Conservation (phyloP, 2,888 invertebrate genomes). For the Leptopterna dolabrata region DNA sequence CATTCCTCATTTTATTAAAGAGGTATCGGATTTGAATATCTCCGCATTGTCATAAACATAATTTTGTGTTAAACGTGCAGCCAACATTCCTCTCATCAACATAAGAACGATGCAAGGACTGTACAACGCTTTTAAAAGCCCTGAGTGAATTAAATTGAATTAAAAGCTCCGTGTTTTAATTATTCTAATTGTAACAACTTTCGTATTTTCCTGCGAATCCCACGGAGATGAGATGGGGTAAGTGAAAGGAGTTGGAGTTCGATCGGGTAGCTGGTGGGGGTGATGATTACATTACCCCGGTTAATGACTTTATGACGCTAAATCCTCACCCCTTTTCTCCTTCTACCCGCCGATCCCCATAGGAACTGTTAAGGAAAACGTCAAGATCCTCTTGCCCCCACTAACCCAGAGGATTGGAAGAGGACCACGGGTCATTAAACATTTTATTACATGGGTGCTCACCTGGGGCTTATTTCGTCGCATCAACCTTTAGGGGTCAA, state of each 20-base stretch:
- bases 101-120: background rate
- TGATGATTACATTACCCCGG: slow-evolving; percentile 49
- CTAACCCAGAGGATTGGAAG: slow-evolving; percentile 33
- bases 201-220: background rate
- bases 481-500: slow-evolving; percentile 35
- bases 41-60: too few species aligned
- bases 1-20: too few species aligned
- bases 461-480: slow-evolving; percentile 47
- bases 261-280: background rate
- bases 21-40: too few species aligned
- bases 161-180: slow-evolving; percentile 32
- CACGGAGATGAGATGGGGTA: background rate
- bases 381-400: slow-evolving; percentile 34
- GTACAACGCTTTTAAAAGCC: background rate
- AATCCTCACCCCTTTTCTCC: background rate
- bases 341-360: background rate
- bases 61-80: too few species aligned
- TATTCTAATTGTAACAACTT: slow-evolving; percentile 26
- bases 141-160: slow-evolving; percentile 34
- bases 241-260: slow-evolving; percentile 13
- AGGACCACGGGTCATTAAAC: slow-evolving; percentile 52
- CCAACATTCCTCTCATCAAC: background rate
- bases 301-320: slow-evolving; percentile 52
- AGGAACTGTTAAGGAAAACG: slow-evolving; percentile 41
- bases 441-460: slow-evolving; percentile 54